Evolutionary conservation across 2,797 vertebrate genomes (phyloP).

Genomic region (Rhadinocentrus ornatus): DNA sequence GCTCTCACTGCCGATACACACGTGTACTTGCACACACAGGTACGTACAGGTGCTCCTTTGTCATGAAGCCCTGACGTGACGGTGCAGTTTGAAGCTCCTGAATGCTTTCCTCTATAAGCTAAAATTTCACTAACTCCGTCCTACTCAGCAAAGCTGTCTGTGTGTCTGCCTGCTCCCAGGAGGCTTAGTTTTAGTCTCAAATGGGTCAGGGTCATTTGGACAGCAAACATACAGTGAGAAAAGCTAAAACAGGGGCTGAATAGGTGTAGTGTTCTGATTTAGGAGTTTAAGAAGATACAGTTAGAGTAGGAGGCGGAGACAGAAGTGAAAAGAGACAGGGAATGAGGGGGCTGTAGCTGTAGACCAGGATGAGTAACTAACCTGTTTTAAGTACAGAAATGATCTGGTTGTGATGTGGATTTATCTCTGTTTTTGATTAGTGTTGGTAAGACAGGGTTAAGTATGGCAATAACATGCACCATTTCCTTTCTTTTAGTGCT

Average conservation of each 20-base stretch:
- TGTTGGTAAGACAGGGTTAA: constrained; percentile 3
- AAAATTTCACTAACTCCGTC: constrained; percentile 61
- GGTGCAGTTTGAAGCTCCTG: constrained; percentile 66
- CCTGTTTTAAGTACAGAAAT: not conserved
- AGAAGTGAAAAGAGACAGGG: not conserved
- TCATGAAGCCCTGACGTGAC: constrained; percentile 57
- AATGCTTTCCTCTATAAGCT: constrained; percentile 72
- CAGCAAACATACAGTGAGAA: constrained; percentile 46
- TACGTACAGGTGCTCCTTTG: constrained; percentile 71
- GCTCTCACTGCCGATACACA: constrained; percentile 13
- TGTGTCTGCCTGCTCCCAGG: constrained; percentile 58
- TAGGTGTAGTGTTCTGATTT: constrained; percentile 51
- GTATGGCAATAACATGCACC: not conserved
- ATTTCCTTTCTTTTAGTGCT: not conserved
- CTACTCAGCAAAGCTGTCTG: constrained; percentile 34
- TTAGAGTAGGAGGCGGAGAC: constrained; percentile 11
- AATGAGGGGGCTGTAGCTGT: not conserved
- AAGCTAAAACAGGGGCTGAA: constrained; percentile 49
- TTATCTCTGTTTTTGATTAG: not conserved
- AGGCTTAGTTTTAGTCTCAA: constrained; percentile 61
- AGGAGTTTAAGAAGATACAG: constrained; percentile 24
- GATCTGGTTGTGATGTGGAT: not conserved
- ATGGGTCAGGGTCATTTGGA: constrained; percentile 55
- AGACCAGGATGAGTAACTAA: not conserved
- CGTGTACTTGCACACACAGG: constrained; percentile 8